A percentile compares a stretch with the other conserved stretches of the same genome.
Conservation (phyloP, 2,797 vertebrate genomes). For the Bovichtus variegatus region DNA sequence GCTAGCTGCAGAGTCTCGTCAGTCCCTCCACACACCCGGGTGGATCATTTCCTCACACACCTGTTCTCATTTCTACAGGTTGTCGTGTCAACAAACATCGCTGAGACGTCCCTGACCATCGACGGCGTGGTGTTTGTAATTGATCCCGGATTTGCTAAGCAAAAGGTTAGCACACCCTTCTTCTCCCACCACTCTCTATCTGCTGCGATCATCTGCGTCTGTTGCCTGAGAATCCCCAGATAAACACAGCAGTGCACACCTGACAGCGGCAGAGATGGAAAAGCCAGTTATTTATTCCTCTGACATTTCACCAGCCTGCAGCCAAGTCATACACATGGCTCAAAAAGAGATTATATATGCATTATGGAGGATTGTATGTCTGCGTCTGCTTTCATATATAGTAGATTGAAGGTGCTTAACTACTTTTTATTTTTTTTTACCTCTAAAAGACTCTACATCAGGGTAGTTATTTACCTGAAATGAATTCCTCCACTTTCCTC, state of each 20-base stretch:
- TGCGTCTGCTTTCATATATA: conserved; percentile 18
- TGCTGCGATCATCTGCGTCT: conserved; percentile 79
- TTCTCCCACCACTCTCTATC: conserved; percentile 75
- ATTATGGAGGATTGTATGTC: conserved; percentile 25
- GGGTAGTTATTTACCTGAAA: not conserved
- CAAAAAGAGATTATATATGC: conserved; percentile 76
- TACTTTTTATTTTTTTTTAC: not conserved
- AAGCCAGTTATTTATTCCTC: conserved; percentile 84
- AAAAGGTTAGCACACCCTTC: conserved; percentile 89
- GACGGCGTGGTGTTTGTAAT: conserved; percentile 98
- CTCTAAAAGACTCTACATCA: not conserved
- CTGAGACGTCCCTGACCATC: conserved; percentile 97
- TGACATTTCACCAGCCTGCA: conserved; percentile 84
- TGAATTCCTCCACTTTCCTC: not conserved
- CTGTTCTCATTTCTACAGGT: conserved; percentile 85
- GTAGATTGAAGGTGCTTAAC: conserved; percentile 6
- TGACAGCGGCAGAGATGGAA: conserved; percentile 84
- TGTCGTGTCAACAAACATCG: conserved; percentile 98
- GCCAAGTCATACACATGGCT: conserved; percentile 76
- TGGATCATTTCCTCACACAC: conserved; percentile 48
- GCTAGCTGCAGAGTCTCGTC: not conserved
- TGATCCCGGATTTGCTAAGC: conserved; percentile 98
- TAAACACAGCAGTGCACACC: conserved; percentile 78
- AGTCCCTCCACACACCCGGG: not conserved
- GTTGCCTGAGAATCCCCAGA: conserved; percentile 83